These are phyloP conservation scores for Chrysomela aeneicollis DNA, from an alignment of 2,888 invertebrate species.

Conservation along the genomic window DNA sequence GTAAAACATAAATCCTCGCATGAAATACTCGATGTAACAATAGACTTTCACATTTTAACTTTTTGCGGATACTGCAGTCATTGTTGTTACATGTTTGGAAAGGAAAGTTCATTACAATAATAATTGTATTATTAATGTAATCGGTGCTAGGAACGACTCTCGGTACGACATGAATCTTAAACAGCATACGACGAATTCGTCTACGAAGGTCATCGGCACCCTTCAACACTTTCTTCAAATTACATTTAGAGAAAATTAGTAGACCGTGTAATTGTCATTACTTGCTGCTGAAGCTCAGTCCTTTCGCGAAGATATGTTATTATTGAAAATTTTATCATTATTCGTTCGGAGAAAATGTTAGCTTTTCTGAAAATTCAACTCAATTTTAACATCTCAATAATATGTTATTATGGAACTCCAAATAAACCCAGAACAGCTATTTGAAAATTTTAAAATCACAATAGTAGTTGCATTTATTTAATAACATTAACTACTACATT, in stretches of 20 bases:
- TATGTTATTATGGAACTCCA: too few species aligned
- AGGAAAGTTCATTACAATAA: constrained; percentile 1
- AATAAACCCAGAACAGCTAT: too few species aligned
- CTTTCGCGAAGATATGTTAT: too few species aligned
- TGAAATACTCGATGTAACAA: not conserved
- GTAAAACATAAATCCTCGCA: not conserved
- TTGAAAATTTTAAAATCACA: too few species aligned
- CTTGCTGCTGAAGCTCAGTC: not conserved
- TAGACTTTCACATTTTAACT: not conserved
- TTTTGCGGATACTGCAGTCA: not conserved
- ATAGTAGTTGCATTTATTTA: too few species aligned
- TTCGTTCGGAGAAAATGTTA: too few species aligned
- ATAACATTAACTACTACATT: too few species aligned
- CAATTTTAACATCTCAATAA: too few species aligned
- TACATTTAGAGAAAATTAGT: not conserved
- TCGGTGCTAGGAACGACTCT: not conserved
- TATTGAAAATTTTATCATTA: too few species aligned
- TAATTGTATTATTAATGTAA: constrained; percentile 4
- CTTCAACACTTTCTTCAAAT: not conserved
- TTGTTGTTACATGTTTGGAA: not conserved
- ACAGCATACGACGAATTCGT: not conserved
- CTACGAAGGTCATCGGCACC: not conserved
- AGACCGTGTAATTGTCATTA: not conserved
- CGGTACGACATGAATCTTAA: not conserved
- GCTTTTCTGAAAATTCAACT: too few species aligned